phyloP scores from a whole-genome alignment of 1,140 invertebrate genomes.

The Drosophila varians region DNA sequence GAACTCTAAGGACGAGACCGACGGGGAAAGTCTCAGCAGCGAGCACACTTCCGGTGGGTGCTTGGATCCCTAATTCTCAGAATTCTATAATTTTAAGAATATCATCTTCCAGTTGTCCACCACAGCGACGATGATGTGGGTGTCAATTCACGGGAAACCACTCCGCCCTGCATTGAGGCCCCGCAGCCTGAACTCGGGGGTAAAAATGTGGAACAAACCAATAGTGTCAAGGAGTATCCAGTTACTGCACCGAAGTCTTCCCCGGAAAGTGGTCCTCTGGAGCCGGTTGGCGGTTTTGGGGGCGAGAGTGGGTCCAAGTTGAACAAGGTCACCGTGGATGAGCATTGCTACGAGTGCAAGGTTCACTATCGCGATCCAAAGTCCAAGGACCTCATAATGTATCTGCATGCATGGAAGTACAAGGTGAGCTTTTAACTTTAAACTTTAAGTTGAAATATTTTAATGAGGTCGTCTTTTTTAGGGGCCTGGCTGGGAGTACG shows the following conservation, averaged over 20 bases:
- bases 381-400: slow-evolving; percentile 96
- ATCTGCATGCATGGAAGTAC: slow-evolving; percentile 97
- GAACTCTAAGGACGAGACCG: slow-evolving; percentile 86
- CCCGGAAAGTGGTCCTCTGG: slow-evolving; percentile 15
- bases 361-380: slow-evolving; percentile 95
- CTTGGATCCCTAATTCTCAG: not conserved
- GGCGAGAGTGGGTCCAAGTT: slow-evolving; percentile 83
- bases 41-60: slow-evolving; percentile 70
- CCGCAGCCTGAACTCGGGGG: slow-evolving; percentile 50
- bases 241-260: slow-evolving; percentile 20
- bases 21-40: slow-evolving; percentile 66
- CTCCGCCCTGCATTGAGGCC: slow-evolving; percentile 86
- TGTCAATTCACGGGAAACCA: slow-evolving; percentile 87
- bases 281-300: not conserved
- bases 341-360: slow-evolving; percentile 96
- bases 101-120: slow-evolving; percentile 52
- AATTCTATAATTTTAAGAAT: not conserved
- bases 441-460: too few species aligned
- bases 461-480: slow-evolving; percentile 70
- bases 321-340: slow-evolving; percentile 91
- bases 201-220: slow-evolving; percentile 21
- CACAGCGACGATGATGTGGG: slow-evolving; percentile 85
- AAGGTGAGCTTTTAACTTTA: slow-evolving; percentile 84
- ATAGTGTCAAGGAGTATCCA: slow-evolving; percentile 14
- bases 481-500: slow-evolving; percentile 95